phyloP scores from a whole-genome alignment of 2,797 vertebrate species.

The Galago senegalensis region DNA sequence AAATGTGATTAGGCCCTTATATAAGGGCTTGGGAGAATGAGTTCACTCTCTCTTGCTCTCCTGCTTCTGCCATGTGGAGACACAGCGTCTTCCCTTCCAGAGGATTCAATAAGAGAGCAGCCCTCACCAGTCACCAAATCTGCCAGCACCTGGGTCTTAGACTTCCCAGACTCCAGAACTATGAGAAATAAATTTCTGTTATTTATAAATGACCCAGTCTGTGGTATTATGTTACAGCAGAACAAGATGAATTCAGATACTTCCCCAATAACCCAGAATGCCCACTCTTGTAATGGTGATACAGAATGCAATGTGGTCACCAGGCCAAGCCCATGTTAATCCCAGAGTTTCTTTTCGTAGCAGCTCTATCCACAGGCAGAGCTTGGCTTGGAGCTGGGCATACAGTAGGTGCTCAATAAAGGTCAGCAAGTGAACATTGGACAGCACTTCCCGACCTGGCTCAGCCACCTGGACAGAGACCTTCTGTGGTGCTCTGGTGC shows the following conservation, averaged over 20 bases:
- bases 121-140: background rate
- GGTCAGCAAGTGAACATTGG: fast-evolving
- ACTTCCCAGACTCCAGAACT: background rate
- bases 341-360: too few relatives aligned
- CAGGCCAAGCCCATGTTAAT: background rate
- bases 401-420: background rate
- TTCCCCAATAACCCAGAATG: background rate
- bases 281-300: background rate
- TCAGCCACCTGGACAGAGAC: fast-evolving
- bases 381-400: background rate
- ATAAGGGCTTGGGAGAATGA: background rate
- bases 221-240: background rate
- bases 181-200: background rate
- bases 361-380: background rate
- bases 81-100: background rate
- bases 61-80: background rate
- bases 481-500: background rate
- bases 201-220: background rate
- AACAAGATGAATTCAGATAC: too few relatives aligned
- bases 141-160: background rate
- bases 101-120: background rate
- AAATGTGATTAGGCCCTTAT: background rate
- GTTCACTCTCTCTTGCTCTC: background rate
- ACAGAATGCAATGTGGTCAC: fast-evolving
- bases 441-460: background rate